Evolutionary conservation across 2,113 vertebrate species (phyloP), one percentile per base, ranked within the genome.

Genomic region (Dipodomys ordii): DNA sequence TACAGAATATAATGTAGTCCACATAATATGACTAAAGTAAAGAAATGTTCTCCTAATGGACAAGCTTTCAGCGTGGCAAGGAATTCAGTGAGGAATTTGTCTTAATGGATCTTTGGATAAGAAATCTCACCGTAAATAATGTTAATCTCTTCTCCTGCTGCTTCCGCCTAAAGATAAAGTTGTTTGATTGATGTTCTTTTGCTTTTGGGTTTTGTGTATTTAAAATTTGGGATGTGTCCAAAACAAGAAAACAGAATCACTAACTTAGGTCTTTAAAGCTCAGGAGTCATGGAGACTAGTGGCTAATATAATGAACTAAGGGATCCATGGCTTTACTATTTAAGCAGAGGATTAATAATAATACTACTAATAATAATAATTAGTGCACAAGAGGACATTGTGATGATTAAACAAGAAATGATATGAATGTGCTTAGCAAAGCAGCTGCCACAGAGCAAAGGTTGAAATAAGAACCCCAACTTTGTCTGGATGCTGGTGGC

Each of bases 71-170:
- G 20, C 22, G 22, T 53, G 67, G 13, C 18, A 83, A 90, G 46
- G 23, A 49, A 79, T 67, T 95, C 74, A 78, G 1, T 82, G 76
- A 92, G 15, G 35, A 20, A 89, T 83, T 77, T 91, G 19, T 88
- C 76, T 86, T 74, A 74, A 88, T 92, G 23, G 13, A 7, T 7
- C 8, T 57, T 84, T 46, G 35, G 49, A n/a, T 77, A 89, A 67
- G 57, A 90, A 18, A 64, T 62, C 30, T 90, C 74, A 7, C 44
- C 32, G 16, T 79, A 83, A 86, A 57, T 77, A 64, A 82, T 78
- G 16, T 49, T n/a, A 90, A 85, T 87, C 88, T 20, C 10, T 73
- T 10, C 4, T 77, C 6, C 35, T 35, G 6, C 32, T 78, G 35
- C 23, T 90, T 94, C n/a, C 49, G 92, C 20, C 39, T 87, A 12